These are phyloP conservation scores for Crotophaga sulcirostris DNA, from an alignment of 2,113 vertebrate genomes.

Conservation along the genomic window DNA sequence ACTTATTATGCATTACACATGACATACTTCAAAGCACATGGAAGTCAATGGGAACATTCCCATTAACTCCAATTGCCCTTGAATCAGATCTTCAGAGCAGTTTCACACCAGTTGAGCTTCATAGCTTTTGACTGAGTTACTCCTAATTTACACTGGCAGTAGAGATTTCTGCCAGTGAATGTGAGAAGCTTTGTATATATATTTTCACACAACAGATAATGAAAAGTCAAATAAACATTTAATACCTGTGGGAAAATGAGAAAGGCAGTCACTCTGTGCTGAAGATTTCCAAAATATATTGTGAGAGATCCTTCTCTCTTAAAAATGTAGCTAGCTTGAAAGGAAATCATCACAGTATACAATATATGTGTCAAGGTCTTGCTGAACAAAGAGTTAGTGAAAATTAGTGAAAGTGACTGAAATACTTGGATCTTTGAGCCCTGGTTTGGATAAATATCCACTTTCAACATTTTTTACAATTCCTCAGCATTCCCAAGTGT, in stretches of 20 bases:
- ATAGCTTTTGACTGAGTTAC: background rate
- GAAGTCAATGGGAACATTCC: constrained; percentile 6
- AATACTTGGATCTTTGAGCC: background rate
- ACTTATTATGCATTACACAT: background rate
- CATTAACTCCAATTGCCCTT: constrained; percentile 29
- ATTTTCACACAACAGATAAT: background rate
- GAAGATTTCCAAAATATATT: background rate
- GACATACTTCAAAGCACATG: constrained; percentile 4
- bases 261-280: background rate
- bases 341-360: background rate
- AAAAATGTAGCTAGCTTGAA: background rate
- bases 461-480: background rate
- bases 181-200: background rate
- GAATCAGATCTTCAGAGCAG: background rate
- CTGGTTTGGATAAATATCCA: background rate
- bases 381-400: background rate
- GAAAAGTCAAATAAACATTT: background rate
- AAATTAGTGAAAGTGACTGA: background rate
- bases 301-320: background rate
- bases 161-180: background rate
- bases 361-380: background rate
- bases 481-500: background rate
- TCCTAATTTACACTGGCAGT: background rate
- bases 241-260: background rate
- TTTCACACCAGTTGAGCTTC: background rate